These are phyloP conservation scores for Schizaphis graminum DNA, from an alignment of 2,888 invertebrate genomes.

Conservation along the genomic window DNA sequence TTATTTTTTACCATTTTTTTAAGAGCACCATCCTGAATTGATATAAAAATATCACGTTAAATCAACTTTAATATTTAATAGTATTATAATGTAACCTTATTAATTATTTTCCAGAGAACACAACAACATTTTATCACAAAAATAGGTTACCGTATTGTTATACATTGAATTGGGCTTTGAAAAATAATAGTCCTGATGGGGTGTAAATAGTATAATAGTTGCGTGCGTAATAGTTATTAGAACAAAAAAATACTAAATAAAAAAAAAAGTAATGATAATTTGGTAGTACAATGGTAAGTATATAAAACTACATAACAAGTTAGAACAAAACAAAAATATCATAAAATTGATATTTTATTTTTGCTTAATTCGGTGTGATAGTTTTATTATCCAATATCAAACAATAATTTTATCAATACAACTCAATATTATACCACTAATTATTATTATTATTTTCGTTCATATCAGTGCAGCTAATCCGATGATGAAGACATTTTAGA, in stretches of 20 bases:
- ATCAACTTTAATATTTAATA: not conserved
- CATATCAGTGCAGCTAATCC: not conserved
- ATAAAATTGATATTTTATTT: not conserved
- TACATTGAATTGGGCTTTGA: constrained; percentile 12
- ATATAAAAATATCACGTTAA: not conserved
- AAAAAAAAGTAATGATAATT: constrained; percentile 23
- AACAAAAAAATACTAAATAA: constrained; percentile 20
- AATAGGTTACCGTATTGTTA: constrained; percentile 2
- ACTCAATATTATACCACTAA: not conserved
- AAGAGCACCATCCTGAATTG: not conserved
- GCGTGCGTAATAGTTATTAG: constrained; percentile 25
- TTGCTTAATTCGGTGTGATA: not conserved
- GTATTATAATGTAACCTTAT: not conserved
- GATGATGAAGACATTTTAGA: not conserved
- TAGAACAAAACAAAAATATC: not conserved
- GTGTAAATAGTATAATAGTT: not conserved
- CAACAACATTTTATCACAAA: not conserved
- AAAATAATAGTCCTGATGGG: not conserved
- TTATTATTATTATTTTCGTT: not conserved
- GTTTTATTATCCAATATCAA: not conserved
- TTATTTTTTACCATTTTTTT: not conserved
- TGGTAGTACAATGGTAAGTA: not conserved
- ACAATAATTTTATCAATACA: not conserved
- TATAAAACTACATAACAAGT: not conserved
- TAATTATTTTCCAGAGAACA: not conserved